These are phyloP conservation scores for Philopedon plagiatum DNA, from an alignment of 2,888 invertebrate species.

Conservation along the genomic window DNA sequence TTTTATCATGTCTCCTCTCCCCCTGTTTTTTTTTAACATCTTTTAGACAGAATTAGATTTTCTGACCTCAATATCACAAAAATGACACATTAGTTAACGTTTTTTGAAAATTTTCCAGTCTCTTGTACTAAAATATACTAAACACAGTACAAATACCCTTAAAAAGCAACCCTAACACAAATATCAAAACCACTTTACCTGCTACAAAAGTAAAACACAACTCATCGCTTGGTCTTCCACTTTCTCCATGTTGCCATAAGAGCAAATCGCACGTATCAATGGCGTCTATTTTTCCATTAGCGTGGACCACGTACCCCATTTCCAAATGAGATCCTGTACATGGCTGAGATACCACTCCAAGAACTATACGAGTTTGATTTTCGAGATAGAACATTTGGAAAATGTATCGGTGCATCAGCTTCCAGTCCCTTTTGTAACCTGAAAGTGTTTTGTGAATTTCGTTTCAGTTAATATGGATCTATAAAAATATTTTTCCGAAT, in stretches of 20 bases:
- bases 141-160: too few species aligned
- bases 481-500: too few species aligned
- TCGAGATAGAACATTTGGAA: constrained; percentile 84
- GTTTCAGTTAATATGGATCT: too few species aligned
- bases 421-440: constrained; percentile 82
- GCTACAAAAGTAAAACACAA: constrained; percentile 78
- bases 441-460: too few species aligned
- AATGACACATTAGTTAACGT: too few species aligned
- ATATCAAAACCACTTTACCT: constrained; percentile 59
- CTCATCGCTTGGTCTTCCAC: constrained; percentile 73
- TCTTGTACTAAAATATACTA: too few species aligned
- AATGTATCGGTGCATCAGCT: constrained; percentile 82
- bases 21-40: too few species aligned
- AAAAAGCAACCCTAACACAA: too few species aligned
- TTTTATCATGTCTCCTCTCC: too few species aligned
- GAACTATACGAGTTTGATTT: constrained; percentile 77
- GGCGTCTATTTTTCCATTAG: constrained; percentile 69
- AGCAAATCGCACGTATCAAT: constrained; percentile 73
- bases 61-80: too few species aligned
- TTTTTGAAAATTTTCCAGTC: too few species aligned
- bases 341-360: constrained; percentile 85
- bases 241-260: constrained; percentile 79
- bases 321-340: constrained; percentile 76
- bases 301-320: constrained; percentile 75
- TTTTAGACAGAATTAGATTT: too few species aligned